A percentile compares a stretch with the other conserved stretches of the same genome.
These are phyloP conservation scores for Tetrax tetrax DNA, from an alignment of 2,113 vertebrate genomes.

Conservation along the genomic window DNA sequence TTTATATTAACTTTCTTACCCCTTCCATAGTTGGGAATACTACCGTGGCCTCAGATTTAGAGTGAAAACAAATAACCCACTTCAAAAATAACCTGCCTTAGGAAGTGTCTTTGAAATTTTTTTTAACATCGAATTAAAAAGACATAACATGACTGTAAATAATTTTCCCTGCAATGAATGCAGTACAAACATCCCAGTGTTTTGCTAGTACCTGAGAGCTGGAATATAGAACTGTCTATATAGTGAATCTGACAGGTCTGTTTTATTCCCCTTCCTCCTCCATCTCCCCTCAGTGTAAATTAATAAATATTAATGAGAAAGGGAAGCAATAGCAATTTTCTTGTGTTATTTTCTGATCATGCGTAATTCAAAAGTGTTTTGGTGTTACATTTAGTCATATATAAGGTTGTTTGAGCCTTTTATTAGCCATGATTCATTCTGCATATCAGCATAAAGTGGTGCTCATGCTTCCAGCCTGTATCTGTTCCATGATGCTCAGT, in stretches of 20 bases:
- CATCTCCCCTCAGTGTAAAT: neutral
- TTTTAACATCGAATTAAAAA: conserved; percentile 4
- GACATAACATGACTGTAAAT: neutral
- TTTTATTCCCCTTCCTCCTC: neutral
- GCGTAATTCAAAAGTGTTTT: conserved; percentile 65
- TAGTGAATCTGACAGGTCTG: neutral
- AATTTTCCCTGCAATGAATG: neutral
- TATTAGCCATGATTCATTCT: conserved; percentile 68
- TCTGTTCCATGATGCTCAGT: conserved; percentile 51
- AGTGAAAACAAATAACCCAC: conserved; percentile 31
- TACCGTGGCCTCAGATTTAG: neutral
- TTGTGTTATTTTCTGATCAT: conserved; percentile 65
- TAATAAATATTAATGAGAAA: conserved; percentile 21
- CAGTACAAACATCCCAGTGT: neutral
- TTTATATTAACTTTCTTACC: neutral
- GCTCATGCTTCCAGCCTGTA: neutral
- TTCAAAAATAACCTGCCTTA: conserved; percentile 50
- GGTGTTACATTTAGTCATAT: conserved; percentile 67
- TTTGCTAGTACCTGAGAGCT: neutral
- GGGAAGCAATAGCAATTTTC: conserved; percentile 3
- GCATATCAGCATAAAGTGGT: conserved; percentile 49
- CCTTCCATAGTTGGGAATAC: neutral
- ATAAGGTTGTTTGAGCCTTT: conserved; percentile 41
- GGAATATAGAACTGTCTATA: neutral
- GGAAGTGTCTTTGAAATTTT: conserved; percentile 22